Conservation (phyloP, 2,113 vertebrate species). For the Seriola quinqueradiata region DNA sequence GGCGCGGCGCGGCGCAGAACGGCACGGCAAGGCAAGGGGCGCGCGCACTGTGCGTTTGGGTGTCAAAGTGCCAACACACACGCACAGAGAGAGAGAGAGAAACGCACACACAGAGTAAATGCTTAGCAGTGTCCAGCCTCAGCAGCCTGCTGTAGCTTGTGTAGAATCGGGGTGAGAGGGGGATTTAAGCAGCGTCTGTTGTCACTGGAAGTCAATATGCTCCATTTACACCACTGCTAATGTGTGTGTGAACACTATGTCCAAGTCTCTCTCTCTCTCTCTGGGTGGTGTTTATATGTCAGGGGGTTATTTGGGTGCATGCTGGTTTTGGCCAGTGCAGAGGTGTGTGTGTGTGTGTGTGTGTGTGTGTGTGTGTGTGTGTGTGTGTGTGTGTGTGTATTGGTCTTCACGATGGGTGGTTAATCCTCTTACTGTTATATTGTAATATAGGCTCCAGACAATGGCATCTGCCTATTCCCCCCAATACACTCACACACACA, state of each 20-base stretch:
- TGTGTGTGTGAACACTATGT: slow-evolving; percentile 35
- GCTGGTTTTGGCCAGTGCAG: slow-evolving; percentile 11
- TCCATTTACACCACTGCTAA: slow-evolving; percentile 59
- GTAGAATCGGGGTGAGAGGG: slow-evolving; percentile 23
- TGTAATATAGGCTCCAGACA: slow-evolving; percentile 62
- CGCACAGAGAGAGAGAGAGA: background rate
- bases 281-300: slow-evolving; percentile 42
- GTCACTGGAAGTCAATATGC: slow-evolving; percentile 68
- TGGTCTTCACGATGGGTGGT: background rate
- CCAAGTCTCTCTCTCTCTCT: slow-evolving; percentile 3
- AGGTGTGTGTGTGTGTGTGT: slow-evolving; percentile 1
- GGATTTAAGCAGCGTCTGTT: slow-evolving; percentile 60
- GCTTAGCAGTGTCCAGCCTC: slow-evolving; percentile 19
- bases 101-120: background rate
- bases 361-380: background rate
- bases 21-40: slow-evolving; percentile 10
- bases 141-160: slow-evolving; percentile 30
- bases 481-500: background rate
- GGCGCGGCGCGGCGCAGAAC: slow-evolving; percentile 8
- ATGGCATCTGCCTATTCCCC: slow-evolving; percentile 53
- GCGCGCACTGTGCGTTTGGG: slow-evolving; percentile 28
- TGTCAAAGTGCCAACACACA: slow-evolving; percentile 57
- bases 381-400: background rate
- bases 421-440: slow-evolving; percentile 67
- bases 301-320: slow-evolving; percentile 49